Conservation (phyloP, 2,113 vertebrate genomes). For the Caracal caracal region DNA sequence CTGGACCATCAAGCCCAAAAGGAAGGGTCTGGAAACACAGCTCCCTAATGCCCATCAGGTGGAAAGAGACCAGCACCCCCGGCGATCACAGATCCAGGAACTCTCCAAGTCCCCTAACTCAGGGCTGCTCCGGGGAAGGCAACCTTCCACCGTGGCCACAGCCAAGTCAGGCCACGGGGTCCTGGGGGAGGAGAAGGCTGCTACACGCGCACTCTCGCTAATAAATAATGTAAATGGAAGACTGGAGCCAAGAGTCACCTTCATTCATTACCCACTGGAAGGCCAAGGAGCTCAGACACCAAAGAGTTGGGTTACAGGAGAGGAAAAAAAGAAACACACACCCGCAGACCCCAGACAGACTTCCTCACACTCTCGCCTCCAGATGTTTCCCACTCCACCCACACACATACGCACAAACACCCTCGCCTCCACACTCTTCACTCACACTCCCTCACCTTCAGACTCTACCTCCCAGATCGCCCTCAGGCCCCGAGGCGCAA, state of each 20-base stretch:
- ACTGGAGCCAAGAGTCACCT: constrained; percentile 8
- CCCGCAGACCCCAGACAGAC: not conserved
- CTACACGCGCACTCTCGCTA: not conserved
- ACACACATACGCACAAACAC: not conserved
- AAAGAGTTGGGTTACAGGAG: not conserved
- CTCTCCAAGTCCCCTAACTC: not conserved
- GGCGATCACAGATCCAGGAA: not conserved
- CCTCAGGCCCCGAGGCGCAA: not conserved
- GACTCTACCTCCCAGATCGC: not conserved
- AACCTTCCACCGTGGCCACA: not conserved
- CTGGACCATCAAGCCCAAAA: not conserved
- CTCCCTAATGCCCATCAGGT: not conserved
- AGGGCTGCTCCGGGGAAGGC: not conserved
- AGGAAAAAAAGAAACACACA: not conserved
- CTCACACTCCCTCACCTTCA: not conserved
- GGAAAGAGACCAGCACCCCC: not conserved
- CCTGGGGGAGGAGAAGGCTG: not conserved
- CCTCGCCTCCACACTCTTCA: not conserved
- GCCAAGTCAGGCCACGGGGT: not conserved
- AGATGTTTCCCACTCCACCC: not conserved
- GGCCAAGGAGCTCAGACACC: not conserved
- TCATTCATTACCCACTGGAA: constrained; percentile 57
- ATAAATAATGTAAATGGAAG: constrained; percentile 26
- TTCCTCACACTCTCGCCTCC: not conserved
- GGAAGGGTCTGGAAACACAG: constrained; percentile 49